phyloP scores from a whole-genome alignment of 2,797 vertebrate species.

The Jordanella pulchra region DNA sequence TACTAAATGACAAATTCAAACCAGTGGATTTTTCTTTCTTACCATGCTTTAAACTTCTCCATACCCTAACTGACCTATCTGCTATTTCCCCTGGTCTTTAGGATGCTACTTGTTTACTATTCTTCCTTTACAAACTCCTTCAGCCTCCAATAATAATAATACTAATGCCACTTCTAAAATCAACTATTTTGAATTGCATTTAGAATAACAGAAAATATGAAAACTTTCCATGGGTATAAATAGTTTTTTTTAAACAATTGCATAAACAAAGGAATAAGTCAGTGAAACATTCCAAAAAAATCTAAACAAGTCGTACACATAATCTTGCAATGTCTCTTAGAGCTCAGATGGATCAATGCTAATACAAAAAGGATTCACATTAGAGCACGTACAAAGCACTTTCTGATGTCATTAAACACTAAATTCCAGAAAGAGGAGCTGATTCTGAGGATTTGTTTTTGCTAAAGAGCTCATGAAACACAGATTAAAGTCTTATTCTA shows the following conservation, averaged over 20 bases:
- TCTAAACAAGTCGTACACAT: background rate
- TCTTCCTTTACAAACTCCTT: background rate
- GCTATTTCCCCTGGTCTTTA: too few relatives aligned
- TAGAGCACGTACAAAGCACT: conserved; percentile 32
- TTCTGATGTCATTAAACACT: conserved; percentile 64
- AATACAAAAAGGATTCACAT: conserved; percentile 66
- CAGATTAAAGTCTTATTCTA: conserved; percentile 72
- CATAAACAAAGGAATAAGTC: background rate
- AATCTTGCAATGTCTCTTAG: conserved; percentile 21
- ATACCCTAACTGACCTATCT: too few relatives aligned
- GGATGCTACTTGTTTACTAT: too few relatives aligned
- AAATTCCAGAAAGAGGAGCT: conserved; percentile 61
- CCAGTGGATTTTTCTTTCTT: too few relatives aligned
- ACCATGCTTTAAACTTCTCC: too few relatives aligned
- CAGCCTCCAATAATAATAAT: too few relatives aligned
- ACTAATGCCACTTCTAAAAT: background rate
- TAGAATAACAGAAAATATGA: background rate
- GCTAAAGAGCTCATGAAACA: too few relatives aligned
- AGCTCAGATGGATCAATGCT: conserved; percentile 45
- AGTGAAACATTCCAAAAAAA: background rate
- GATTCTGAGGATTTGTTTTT: conserved; percentile 40
- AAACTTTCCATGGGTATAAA: background rate
- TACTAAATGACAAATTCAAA: too few relatives aligned
- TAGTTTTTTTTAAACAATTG: too few relatives aligned
- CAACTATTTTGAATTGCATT: background rate